Base-by-base conservation (phyloP, 2,888 invertebrate species). In the Plebejus argus region DNA sequence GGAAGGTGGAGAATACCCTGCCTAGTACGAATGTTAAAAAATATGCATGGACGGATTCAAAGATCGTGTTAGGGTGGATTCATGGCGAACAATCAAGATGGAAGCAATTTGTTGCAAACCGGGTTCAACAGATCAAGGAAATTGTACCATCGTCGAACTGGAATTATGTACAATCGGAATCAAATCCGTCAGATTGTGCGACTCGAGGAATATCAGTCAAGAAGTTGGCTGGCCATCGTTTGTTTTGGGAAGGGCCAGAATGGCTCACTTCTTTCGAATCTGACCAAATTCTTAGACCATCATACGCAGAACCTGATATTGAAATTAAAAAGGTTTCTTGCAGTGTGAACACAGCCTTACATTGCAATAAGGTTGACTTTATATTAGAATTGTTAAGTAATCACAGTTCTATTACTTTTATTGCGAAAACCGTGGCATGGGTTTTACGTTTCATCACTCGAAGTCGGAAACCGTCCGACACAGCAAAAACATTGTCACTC, bases 91-190 rank as follows among this genome's bases (percentile, higher is more conserved):
- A 35, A 12, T 66, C 49, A 71, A 71, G 66, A 66, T 79, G 76
- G 79, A 76, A 79, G 61, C 76, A 77, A 58, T 77, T 79, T 33
- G 76, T 79, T 15, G 66, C 77, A 5, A 77, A 66, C 66, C 77
- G 78, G 53, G 76, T 79, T 5, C 76, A 74, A n/a, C 66, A 71
- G 23, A 79, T 79, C 28, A 66, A 70, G 12, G 49, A 61, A 18
- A 28, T 75, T 35, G 53, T 79, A 23, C 76, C 76, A 23, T 15
- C 76, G 20, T 49, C 76, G 35, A 23, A 8, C 49, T 78, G 77
- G 79, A 75, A 61, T 45, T 70, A 78, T 58, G 74, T 76, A 12
- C 56, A 7, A n/a, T 45, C 78, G 1, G 76, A 78, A n/a, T 58
- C 53, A 20, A 78, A 78, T 28, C 72, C 78, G 23, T 76, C 78